Evolutionary conservation across 2,113 vertebrate genomes (phyloP), one percentile per base, ranked within the genome.

Genomic region (Sander lucioperca): DNA sequence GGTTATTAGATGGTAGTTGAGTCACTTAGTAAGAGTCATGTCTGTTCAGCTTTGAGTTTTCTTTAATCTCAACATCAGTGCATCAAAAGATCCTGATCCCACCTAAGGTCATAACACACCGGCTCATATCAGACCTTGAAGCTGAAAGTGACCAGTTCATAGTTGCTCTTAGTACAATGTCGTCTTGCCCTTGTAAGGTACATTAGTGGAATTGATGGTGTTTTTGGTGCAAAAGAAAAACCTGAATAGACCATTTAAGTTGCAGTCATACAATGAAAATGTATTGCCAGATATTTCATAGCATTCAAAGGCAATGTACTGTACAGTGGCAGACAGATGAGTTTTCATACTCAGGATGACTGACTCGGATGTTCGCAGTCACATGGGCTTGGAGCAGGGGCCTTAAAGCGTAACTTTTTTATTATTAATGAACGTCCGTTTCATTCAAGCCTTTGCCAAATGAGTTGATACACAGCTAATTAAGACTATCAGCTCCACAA

Each of bases 161-260:
- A 68, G 57, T 39, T 74, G 27, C 51, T 67, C 69, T 79, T 47
- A 57, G 65, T 9, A 70, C 69, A 77, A 86, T 81, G 75, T 86
- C 39, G 2, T 43, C 74, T 68, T 71, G 73, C 73, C 86, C 80
- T 86, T 90, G 80, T 23, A 61, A 79, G 45, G 54, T 33, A 77
- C 86, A 90, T 87, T 81, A 79, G 73, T 12, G 51, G 77, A 83
- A 91, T 59, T 69, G 71, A 89, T 89, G 71, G 68, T 23, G 65
- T 79, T 85, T 78, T 59, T 54, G 67, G 39, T 58, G 33, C 73
- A 53, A 65, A 36, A 59, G 30, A 70, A 83, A 78, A 78, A 84
- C 39, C 68, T 36, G 50, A 50, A 71, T 23, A 72, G 50, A 33
- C 62, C 63, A 84, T 83, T 85, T 76, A 54, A 74, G 85, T 78